Conservation (phyloP, 2,888 invertebrate genomes). For the Ophion ellenae region DNA sequence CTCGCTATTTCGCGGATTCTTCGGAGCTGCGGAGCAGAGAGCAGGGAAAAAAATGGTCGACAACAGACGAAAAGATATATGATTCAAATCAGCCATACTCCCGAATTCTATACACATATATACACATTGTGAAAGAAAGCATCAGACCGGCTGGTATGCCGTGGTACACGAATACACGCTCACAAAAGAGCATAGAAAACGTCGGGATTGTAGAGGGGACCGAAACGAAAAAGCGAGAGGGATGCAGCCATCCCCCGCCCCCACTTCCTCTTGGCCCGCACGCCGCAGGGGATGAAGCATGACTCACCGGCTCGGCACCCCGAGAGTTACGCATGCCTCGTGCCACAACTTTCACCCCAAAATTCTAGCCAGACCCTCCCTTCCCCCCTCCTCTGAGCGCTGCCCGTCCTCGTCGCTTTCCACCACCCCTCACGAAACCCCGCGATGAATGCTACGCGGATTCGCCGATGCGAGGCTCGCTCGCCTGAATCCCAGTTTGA, state of each 20-base stretch:
- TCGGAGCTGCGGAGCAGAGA: neutral
- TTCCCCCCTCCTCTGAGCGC: slow-evolving; percentile 41
- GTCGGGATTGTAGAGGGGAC: slow-evolving; percentile 45
- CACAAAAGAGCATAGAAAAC: slow-evolving; percentile 41
- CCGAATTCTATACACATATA: slow-evolving; percentile 14
- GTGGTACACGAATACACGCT: neutral
- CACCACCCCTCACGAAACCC: slow-evolving; percentile 44
- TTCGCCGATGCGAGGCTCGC: slow-evolving; percentile 48
- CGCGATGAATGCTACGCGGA: slow-evolving; percentile 45
- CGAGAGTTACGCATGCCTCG: slow-evolving; percentile 71
- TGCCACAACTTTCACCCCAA: slow-evolving; percentile 71
- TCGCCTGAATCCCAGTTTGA: slow-evolving; percentile 43
- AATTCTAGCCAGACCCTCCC: slow-evolving; percentile 56
- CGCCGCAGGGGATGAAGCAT: slow-evolving; percentile 79
- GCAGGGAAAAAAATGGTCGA: slow-evolving; percentile 15
- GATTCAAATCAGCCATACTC: slow-evolving; percentile 75
- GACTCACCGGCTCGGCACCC: slow-evolving; percentile 76
- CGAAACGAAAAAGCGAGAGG: slow-evolving; percentile 55
- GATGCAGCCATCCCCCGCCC: slow-evolving; percentile 57
- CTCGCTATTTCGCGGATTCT: neutral
- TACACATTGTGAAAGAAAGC: neutral
- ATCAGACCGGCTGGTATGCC: slow-evolving; percentile 51
- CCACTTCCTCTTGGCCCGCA: slow-evolving; percentile 62
- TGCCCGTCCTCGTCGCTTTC: slow-evolving; percentile 38
- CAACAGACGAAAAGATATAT: slow-evolving; percentile 71